Percentiles rank a stretch among this genome's conserved stretches.
phyloP scores from a whole-genome alignment of 64 coral and sea anemone genomes.

The Porites australiensis region DNA sequence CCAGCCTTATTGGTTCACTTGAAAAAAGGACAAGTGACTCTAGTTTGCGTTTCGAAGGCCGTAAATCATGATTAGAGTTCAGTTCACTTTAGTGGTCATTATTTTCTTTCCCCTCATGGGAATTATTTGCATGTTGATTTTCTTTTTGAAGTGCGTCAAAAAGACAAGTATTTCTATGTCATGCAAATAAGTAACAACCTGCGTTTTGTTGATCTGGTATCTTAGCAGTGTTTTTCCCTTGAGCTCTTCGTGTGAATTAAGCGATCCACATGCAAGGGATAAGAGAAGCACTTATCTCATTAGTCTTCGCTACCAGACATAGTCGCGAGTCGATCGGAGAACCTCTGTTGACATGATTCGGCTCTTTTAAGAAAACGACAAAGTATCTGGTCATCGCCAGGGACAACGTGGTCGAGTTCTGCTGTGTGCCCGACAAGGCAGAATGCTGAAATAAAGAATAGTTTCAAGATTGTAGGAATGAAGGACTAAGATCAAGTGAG shows the following conservation, averaged over 20 bases:
- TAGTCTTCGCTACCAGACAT: neutral
- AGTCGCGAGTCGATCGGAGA: neutral
- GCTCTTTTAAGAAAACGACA: neutral
- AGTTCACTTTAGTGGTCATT: neutral
- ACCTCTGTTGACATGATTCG: neutral
- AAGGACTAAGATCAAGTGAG: neutral
- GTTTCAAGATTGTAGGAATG: too few species aligned
- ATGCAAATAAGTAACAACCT: conserved; percentile 14
- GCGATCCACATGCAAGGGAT: neutral
- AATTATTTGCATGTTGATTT: neutral
- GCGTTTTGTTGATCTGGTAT: conserved; percentile 6
- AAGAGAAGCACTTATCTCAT: neutral
- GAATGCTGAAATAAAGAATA: too few species aligned
- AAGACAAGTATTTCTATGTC: conserved; percentile 17
- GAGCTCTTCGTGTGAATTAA: neutral
- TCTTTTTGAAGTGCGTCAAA: neutral
- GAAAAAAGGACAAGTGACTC: too few species aligned
- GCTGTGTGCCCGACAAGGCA: too few species aligned
- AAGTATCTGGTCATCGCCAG: neutral
- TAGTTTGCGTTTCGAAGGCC: too few species aligned
- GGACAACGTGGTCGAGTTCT: too few species aligned
- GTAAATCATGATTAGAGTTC: too few species aligned
- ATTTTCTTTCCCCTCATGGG: conserved; percentile 4
- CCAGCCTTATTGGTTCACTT: too few species aligned
- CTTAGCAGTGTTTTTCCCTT: neutral